Percentiles rank a stretch among this genome's conserved stretches.
These are phyloP conservation scores for Gymnobelideus leadbeateri DNA, from an alignment of 2,113 vertebrate species.

Conservation along the genomic window DNA sequence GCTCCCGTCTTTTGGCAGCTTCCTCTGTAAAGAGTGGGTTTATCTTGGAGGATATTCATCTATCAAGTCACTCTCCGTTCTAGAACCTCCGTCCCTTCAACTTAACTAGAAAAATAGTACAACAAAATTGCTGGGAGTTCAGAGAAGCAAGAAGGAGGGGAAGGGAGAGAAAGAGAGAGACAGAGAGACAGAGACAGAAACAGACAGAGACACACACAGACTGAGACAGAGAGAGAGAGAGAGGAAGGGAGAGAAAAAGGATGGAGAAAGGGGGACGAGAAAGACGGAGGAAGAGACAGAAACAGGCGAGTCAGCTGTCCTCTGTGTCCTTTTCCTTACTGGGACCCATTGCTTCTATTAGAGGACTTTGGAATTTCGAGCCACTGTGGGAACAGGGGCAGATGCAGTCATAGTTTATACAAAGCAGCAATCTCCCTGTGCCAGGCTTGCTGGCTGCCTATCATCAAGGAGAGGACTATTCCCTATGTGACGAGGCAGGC, in stretches of 20 bases:
- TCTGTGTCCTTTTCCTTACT: background rate
- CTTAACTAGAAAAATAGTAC: background rate
- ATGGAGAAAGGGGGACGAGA: background rate
- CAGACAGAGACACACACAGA: background rate
- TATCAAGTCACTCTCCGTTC: background rate
- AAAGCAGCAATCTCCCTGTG: background rate
- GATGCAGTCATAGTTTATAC: background rate
- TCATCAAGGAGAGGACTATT: background rate
- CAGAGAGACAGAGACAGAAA: background rate
- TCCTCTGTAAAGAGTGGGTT: background rate
- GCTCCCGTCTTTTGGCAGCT: background rate
- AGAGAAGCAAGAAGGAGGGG: background rate
- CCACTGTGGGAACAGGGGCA: background rate
- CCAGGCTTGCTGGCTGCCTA: background rate
- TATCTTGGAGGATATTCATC: background rate
- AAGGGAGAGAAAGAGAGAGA: background rate
- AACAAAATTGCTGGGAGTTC: background rate
- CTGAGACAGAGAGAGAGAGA: too few species aligned
- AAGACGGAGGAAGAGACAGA: background rate
- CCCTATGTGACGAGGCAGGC: background rate
- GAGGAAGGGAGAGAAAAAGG: background rate
- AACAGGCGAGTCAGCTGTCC: background rate
- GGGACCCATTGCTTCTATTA: background rate
- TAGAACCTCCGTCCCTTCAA: background rate
- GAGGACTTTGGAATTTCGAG: background rate